Percentiles rank a stretch among this genome's conserved stretches.
Evolutionary conservation across 2,797 vertebrate species (phyloP).

Genomic region (Geotria australis): DNA sequence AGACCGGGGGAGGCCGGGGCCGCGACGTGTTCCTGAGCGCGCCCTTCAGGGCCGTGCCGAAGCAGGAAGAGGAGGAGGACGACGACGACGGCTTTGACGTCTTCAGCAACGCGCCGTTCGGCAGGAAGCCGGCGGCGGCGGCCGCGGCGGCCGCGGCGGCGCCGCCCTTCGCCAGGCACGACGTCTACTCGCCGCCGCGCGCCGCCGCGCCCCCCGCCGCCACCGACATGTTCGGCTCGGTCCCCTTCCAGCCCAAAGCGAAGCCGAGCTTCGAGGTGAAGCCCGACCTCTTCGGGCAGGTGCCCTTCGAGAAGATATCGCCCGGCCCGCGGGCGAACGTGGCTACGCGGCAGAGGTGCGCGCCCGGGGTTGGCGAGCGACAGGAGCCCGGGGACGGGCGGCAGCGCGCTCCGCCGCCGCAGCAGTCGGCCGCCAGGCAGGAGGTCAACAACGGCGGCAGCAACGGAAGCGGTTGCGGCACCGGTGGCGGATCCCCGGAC

Average conservation of each 20-base stretch:
- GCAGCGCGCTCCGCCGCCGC: too few relatives aligned
- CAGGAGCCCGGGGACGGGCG: too few relatives aligned
- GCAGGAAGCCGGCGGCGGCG: constrained; percentile 22
- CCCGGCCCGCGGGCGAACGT: constrained; percentile 9
- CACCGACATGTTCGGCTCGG: constrained; percentile 53
- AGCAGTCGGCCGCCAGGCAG: too few relatives aligned
- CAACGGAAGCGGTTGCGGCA: too few relatives aligned
- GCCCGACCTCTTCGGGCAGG: constrained; percentile 36
- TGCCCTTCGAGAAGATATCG: constrained; percentile 27
- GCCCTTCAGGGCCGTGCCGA: too few relatives aligned
- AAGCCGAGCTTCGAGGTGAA: constrained; percentile 12
- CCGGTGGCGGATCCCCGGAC: too few relatives aligned
- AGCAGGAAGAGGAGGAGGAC: background rate
- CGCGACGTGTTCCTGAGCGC: too few relatives aligned
- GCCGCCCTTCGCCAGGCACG: constrained; percentile 7
- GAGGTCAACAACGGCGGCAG: too few relatives aligned
- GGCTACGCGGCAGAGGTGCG: too few relatives aligned
- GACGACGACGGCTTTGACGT: constrained; percentile 53
- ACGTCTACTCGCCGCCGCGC: constrained; percentile 6
- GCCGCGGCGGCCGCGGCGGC: constrained; percentile 8
- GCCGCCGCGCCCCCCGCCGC: constrained; percentile 10
- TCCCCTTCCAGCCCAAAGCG: constrained; percentile 35
- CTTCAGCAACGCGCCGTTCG: constrained; percentile 78
- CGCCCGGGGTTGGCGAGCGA: too few relatives aligned
- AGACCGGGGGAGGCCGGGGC: background rate